Percentiles rank a stretch among this genome's conserved stretches.
phyloP scores from a whole-genome alignment of 1,140 invertebrate genomes.

The Portunus trituberculatus region DNA sequence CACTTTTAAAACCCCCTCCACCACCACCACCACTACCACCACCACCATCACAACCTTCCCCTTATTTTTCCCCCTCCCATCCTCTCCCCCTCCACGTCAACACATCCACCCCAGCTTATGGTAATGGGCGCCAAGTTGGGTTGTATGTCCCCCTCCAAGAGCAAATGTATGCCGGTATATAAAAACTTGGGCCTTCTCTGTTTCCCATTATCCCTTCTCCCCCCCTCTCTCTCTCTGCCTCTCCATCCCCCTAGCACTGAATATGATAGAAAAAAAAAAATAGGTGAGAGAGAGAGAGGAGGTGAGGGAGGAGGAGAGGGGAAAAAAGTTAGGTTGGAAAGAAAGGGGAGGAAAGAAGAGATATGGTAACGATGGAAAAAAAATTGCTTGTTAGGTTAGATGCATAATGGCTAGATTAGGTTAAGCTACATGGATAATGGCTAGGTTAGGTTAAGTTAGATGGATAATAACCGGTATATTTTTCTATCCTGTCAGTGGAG shows the following conservation, averaged over 20 bases:
- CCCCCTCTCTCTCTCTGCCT: not conserved
- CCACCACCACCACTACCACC: not conserved
- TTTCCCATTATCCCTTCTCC: not conserved
- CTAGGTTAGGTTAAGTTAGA: no score
- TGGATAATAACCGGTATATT: no score
- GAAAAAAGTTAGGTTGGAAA: no score
- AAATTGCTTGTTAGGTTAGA: no score
- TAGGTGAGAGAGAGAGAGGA: no score
- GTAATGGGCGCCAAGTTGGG: not conserved
- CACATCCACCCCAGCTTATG: not conserved
- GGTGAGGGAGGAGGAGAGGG: no score
- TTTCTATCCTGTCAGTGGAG: no score
- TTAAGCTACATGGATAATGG: no score
- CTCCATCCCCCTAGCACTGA: not conserved
- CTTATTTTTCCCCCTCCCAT: not conserved
- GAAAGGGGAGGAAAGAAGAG: no score
- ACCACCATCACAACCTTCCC: not conserved
- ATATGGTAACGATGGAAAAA: no score
- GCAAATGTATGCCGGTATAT: not conserved
- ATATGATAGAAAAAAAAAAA: no score
- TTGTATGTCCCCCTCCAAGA: not conserved
- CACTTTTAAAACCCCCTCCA: not conserved
- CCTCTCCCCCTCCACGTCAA: not conserved
- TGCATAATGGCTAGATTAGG: no score
- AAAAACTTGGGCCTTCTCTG: not conserved